These are phyloP conservation scores for Chloroceryle aenea DNA, from an alignment of 2,113 vertebrate species.

Conservation along the genomic window DNA sequence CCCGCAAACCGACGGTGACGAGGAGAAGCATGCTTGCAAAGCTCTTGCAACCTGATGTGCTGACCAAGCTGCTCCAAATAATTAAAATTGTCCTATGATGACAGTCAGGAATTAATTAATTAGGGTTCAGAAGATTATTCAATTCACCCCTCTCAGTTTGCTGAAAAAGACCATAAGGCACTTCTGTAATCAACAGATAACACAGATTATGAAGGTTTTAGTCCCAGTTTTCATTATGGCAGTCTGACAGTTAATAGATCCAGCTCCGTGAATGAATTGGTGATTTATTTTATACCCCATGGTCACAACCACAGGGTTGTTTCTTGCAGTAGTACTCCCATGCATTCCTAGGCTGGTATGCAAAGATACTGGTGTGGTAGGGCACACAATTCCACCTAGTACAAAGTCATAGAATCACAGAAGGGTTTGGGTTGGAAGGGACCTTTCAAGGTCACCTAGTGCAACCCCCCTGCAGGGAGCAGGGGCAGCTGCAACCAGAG, in stretches of 20 bases:
- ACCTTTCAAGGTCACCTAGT: too few relatives aligned
- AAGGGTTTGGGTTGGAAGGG: too few relatives aligned
- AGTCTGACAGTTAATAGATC: neutral
- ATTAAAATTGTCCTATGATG: neutral
- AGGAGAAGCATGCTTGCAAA: neutral
- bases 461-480: too few relatives aligned
- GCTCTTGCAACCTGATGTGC: neutral
- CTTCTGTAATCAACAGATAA: neutral
- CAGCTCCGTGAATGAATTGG: rapidly evolving
- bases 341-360: rapidly evolving
- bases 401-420: neutral
- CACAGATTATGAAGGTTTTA: neutral
- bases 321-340: neutral
- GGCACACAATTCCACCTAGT: neutral
- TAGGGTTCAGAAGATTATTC: neutral
- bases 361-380: neutral
- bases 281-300: neutral
- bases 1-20: neutral
- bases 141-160: neutral
- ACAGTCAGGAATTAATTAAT: neutral
- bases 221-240: neutral
- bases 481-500: too few relatives aligned
- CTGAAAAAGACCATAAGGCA: neutral
- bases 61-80: neutral
- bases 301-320: neutral